Evolutionary conservation across 2,113 vertebrate species (phyloP).

Genomic region (Heliornis fulica): DNA sequence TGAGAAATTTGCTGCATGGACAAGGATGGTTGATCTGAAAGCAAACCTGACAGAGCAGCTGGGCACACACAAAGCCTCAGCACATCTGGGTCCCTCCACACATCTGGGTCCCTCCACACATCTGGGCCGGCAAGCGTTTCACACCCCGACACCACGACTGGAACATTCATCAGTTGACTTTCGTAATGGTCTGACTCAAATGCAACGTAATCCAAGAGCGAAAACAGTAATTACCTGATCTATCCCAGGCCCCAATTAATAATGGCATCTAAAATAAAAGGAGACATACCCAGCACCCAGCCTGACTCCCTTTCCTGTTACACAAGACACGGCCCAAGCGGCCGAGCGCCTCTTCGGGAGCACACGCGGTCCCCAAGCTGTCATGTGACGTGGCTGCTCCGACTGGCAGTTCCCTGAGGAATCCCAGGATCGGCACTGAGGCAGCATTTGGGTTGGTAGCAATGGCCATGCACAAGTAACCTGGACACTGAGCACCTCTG

Average conservation of each 20-base stretch:
- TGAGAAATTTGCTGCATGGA: accelerated
- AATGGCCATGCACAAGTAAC: neutral
- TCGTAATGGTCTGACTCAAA: neutral
- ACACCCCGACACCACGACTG: accelerated
- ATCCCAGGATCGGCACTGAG: accelerated
- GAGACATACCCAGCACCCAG: neutral
- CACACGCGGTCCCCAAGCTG: accelerated
- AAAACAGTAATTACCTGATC: constrained; percentile 24
- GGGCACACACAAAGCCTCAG: no score
- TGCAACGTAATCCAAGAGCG: neutral
- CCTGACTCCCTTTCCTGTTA: neutral
- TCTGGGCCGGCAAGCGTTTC: neutral
- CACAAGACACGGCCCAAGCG: neutral
- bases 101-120: no score
- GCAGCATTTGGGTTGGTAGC: accelerated
- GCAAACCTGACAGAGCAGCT: accelerated
- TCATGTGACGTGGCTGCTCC: accelerated
- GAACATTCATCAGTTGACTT: neutral
- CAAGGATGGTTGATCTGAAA: neutral
- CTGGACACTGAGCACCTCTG: no score
- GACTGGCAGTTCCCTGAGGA: accelerated
- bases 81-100: no score
- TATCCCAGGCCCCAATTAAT: neutral
- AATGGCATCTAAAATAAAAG: accelerated
- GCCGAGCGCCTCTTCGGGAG: accelerated